Evolutionary conservation across 2,888 invertebrate species (phyloP).

Genomic region (Linnaemya vulpina): DNA sequence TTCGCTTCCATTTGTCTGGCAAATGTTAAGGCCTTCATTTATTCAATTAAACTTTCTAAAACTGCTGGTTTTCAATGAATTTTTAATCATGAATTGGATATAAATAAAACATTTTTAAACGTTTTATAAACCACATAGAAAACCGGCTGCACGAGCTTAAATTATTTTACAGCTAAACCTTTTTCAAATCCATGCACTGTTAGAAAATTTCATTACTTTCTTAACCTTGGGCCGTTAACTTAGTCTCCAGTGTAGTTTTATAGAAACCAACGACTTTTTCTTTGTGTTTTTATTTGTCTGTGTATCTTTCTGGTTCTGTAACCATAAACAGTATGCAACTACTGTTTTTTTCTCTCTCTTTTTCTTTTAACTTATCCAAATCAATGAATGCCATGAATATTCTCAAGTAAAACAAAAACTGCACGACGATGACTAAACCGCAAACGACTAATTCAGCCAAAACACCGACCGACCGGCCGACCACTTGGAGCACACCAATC

Average conservation of each 20-base stretch:
- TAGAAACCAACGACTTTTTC: slow-evolving; percentile 4
- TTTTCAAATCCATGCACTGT: too few species aligned
- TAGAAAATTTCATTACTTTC: background rate
- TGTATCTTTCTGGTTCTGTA: slow-evolving; percentile 22
- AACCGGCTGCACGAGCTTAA: background rate
- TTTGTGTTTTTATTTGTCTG: background rate
- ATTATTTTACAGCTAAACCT: too few species aligned
- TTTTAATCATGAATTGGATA: slow-evolving; percentile 38
- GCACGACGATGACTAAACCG: slow-evolving; percentile 32
- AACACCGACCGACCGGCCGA: background rate
- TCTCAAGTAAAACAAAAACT: slow-evolving; percentile 6
- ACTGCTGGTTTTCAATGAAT: slow-evolving; percentile 26
- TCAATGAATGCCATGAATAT: slow-evolving; percentile 17
- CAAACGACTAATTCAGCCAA: slow-evolving; percentile 17
- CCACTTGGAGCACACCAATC: slow-evolving; percentile 18
- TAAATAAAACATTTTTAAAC: slow-evolving; percentile 1
- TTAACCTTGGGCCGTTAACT: background rate
- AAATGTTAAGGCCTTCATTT: slow-evolving; percentile 21
- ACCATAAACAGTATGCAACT: slow-evolving; percentile 20
- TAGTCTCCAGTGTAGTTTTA: background rate
- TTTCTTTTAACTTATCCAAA: slow-evolving; percentile 7
- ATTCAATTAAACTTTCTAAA: slow-evolving; percentile 53
- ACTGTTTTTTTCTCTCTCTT: slow-evolving; percentile 16
- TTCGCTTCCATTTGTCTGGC: background rate
- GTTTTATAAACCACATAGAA: background rate